These are phyloP conservation scores for Helostoma temminkii DNA, from an alignment of 2,797 vertebrate species.

Conservation along the genomic window DNA sequence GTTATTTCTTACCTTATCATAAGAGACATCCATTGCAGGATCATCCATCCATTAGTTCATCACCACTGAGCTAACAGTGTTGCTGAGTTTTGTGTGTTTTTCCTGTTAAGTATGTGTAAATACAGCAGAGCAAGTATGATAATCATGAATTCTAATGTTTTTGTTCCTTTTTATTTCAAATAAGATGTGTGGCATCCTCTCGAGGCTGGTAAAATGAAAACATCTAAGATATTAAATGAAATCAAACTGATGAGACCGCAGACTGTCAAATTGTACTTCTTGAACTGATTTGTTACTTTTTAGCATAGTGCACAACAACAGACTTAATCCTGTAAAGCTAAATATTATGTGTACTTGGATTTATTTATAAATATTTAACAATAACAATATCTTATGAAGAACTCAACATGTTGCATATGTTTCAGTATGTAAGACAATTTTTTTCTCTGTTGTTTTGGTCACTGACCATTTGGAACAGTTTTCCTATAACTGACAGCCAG, in stretches of 20 bases:
- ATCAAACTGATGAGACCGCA: no score
- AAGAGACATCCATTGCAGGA: neutral
- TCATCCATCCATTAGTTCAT: neutral
- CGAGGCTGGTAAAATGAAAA: slow-evolving; percentile 10
- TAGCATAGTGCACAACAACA: neutral
- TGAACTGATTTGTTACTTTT: neutral
- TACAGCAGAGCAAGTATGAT: slow-evolving; percentile 18
- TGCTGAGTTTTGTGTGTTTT: no score
- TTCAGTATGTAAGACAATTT: neutral
- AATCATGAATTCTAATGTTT: slow-evolving; percentile 21
- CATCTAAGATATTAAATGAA: slow-evolving; percentile 5
- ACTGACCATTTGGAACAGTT: neutral
- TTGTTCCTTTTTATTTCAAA: slow-evolving; percentile 7
- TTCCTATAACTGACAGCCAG: slow-evolving; percentile 11
- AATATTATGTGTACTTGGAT: neutral
- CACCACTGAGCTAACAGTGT: neutral
- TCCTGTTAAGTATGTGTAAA: slow-evolving; percentile 23
- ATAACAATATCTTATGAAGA: neutral
- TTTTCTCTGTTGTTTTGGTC: neutral
- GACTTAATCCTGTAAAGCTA: slow-evolving; percentile 11
- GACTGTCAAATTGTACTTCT: neutral
- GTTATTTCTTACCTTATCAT: neutral
- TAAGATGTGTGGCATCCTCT: neutral
- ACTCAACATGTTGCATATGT: neutral
- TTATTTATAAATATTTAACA: slow-evolving; percentile 2